Percentiles rank a stretch among this genome's conserved stretches.
phyloP scores from a whole-genome alignment of 23 tunicate species.

The Trididemnum nubilum region DNA sequence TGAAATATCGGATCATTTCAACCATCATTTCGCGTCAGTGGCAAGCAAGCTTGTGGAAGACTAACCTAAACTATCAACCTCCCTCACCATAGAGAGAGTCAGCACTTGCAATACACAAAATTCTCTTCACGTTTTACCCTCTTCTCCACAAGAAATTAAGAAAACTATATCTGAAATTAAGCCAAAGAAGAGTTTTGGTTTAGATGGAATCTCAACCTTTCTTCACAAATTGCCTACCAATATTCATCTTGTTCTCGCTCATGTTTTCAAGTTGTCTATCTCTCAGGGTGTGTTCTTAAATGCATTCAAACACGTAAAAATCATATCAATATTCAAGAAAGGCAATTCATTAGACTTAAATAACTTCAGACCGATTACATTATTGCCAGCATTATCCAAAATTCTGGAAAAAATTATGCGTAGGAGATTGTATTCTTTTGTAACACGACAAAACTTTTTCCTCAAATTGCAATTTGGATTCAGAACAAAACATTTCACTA shows the following conservation, averaged over 20 bases:
- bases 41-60: background rate
- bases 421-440: background rate
- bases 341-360: background rate
- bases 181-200: background rate
- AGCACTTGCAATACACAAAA: background rate
- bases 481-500: background rate
- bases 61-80: background rate
- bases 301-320: slow-evolving; percentile 6
- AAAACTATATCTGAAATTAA: background rate
- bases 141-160: background rate
- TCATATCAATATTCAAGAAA: slow-evolving; percentile 22
- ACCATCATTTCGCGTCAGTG: background rate
- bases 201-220: slow-evolving; percentile 2
- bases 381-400: slow-evolving; percentile 13
- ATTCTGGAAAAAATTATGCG: slow-evolving; percentile 21
- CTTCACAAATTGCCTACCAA: background rate
- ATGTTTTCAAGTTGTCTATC: slow-evolving; percentile 7
- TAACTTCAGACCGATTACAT: slow-evolving; percentile 25
- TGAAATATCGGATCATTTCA: background rate
- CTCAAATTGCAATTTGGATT: slow-evolving; percentile 5
- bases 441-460: slow-evolving; percentile 1
- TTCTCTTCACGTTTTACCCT: background rate
- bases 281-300: background rate
- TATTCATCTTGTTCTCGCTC: background rate
- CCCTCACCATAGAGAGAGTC: too few relatives aligned